Evolutionary conservation across 2,797 vertebrate species (phyloP).

Genomic region (Heliangelus exortis): DNA sequence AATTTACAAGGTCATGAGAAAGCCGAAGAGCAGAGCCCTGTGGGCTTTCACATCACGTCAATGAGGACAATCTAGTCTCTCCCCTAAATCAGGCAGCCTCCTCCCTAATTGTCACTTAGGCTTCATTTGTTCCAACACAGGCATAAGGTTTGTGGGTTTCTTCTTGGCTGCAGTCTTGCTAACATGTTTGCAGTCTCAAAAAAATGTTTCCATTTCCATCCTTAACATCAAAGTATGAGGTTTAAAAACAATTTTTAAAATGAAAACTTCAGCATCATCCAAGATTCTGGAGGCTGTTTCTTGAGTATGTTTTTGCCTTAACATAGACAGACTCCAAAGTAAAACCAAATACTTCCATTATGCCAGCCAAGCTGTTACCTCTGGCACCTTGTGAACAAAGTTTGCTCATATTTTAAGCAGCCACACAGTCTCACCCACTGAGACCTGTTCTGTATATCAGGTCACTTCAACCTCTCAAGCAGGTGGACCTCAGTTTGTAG

Average conservation of each 20-base stretch:
- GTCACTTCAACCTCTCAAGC: neutral
- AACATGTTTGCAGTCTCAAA: neutral
- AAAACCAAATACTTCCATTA: neutral
- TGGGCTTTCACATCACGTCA: neutral
- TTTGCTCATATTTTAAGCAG: neutral
- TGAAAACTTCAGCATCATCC: neutral
- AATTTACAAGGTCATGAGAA: conserved; percentile 50
- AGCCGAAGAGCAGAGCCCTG: neutral
- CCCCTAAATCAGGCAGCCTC: neutral
- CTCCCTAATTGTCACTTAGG: neutral
- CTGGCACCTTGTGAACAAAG: neutral
- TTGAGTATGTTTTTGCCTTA: neutral
- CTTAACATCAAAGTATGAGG: neutral
- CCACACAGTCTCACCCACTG: neutral
- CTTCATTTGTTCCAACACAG: neutral
- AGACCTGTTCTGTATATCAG: neutral
- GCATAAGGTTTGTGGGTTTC: neutral
- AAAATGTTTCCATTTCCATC: neutral
- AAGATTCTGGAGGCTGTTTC: neutral
- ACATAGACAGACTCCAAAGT: neutral
- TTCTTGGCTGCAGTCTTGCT: neutral
- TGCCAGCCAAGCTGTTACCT: neutral
- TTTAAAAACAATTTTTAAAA: neutral
- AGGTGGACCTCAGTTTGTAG: neutral
- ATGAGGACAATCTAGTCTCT: neutral